Conservation (phyloP, 2,797 vertebrate genomes). For the Oreortyx pictus region DNA sequence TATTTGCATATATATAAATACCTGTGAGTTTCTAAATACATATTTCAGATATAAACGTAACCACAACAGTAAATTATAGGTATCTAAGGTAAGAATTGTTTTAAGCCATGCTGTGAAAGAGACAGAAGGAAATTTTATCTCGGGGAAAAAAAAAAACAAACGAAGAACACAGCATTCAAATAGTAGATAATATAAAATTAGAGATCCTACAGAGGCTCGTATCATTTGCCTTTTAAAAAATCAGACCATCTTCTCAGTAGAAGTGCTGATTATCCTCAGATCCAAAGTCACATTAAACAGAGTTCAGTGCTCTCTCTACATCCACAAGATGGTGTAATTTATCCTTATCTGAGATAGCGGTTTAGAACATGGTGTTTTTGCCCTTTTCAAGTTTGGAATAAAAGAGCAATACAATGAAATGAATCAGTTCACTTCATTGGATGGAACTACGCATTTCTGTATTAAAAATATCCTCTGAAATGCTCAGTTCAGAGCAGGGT, state of each 20-base stretch:
- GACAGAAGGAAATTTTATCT: not conserved
- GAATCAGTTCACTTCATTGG: not conserved
- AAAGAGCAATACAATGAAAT: not conserved
- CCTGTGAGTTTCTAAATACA: not conserved
- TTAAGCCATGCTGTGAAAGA: conserved; percentile 7
- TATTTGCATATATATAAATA: conserved; percentile 5
- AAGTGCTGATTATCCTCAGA: not conserved
- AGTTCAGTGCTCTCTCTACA: conserved; percentile 45
- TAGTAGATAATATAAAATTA: not conserved
- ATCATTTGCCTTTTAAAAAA: not conserved
- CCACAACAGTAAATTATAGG: conserved; percentile 18
- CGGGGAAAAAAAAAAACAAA: not conserved
- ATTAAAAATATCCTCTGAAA: conserved; percentile 18
- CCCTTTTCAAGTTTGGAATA: conserved; percentile 7
- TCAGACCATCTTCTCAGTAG: not conserved
- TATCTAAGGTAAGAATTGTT: not conserved
- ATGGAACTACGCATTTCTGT: not conserved
- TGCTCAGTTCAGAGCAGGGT: not conserved
- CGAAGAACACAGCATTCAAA: not conserved
- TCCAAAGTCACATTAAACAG: not conserved
- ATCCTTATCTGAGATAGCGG: conserved; percentile 62
- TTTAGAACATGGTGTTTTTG: conserved; percentile 27
- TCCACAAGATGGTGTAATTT: conserved; percentile 78
- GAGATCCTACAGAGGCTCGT: not conserved
- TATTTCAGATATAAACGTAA: not conserved